Evolutionary conservation across 2,113 vertebrate genomes (phyloP).

Genomic region (Rhynchopsitta pachyrhyncha): DNA sequence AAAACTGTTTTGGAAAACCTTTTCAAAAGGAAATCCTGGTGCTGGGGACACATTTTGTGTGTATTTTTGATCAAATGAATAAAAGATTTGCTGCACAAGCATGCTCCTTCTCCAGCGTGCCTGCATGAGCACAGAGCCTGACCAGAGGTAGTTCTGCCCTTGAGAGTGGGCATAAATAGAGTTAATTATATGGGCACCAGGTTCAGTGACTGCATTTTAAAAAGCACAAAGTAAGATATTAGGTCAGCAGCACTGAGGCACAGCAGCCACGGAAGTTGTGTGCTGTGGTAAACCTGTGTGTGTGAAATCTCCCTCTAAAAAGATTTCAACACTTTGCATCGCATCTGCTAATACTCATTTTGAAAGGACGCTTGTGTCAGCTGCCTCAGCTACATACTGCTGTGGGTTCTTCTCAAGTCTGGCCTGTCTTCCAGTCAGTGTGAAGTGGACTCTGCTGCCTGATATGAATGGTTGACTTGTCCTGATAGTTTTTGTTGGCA

Average conservation of each 20-base stretch:
- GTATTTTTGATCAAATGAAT: background rate
- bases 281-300: background rate
- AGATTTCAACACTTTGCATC: background rate
- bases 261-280: background rate
- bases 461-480: background rate
- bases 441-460: background rate
- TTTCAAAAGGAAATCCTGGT: background rate
- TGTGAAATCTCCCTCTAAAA: background rate
- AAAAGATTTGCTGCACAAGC: background rate
- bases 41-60: background rate
- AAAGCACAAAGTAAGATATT: background rate
- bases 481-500: slow-evolving; percentile 4
- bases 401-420: background rate
- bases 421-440: background rate
- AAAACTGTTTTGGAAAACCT: background rate
- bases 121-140: background rate
- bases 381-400: background rate
- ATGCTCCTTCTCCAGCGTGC: background rate
- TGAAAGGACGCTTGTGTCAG: background rate
- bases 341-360: slow-evolving; percentile 11
- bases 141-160: background rate
- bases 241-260: background rate
- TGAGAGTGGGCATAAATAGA: background rate
- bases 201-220: background rate
- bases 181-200: background rate